A percentile compares a stretch with the other conserved stretches of the same genome.
These are phyloP conservation scores for Notechis scutatus DNA, from an alignment of 2,113 vertebrate species.

Conservation along the genomic window DNA sequence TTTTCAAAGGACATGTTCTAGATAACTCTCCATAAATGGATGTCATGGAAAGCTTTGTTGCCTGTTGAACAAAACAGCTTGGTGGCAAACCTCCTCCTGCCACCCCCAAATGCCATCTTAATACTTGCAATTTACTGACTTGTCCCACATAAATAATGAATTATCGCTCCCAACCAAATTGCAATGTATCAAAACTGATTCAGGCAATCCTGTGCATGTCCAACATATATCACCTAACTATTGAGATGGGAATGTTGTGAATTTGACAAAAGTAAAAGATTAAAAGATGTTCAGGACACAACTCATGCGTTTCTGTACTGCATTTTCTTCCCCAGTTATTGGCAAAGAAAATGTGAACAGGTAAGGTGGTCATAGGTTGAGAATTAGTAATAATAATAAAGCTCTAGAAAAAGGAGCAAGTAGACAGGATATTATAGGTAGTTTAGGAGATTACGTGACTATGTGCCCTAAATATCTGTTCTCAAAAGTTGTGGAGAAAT, in stretches of 20 bases:
- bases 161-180: neutral
- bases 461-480: neutral
- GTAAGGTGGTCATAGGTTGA: neutral
- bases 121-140: neutral
- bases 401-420: neutral
- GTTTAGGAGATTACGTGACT: neutral
- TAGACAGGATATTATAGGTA: neutral
- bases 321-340: conserved; percentile 17
- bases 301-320: neutral
- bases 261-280: conserved; percentile 15
- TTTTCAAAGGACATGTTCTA: neutral
- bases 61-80: neutral
- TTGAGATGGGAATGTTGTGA: conserved; percentile 15
- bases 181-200: conserved; percentile 20
- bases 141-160: neutral
- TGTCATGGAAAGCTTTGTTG: neutral
- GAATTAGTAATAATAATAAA: neutral
- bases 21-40: neutral
- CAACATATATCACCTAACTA: neutral
- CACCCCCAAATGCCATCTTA: neutral
- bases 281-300: neutral
- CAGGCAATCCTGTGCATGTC: neutral
- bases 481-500: neutral
- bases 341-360: conserved; percentile 11
- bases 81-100: neutral